Percentiles rank a stretch among this genome's conserved stretches.
These are phyloP conservation scores for Tetragnatha montana DNA, from an alignment of 2,888 invertebrate genomes.

Conservation along the genomic window DNA sequence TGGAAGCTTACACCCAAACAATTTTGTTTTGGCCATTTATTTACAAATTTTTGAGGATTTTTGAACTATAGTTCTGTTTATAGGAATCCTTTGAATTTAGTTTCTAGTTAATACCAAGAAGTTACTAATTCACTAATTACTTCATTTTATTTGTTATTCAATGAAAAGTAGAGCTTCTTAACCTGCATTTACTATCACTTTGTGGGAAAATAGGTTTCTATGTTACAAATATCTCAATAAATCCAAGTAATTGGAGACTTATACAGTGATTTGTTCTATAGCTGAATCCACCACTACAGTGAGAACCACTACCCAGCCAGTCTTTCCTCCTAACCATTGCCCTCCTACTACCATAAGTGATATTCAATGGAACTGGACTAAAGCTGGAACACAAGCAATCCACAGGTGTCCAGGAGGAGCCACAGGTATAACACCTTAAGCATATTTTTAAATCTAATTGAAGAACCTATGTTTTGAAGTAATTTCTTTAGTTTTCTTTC, in stretches of 20 bases:
- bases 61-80: neutral
- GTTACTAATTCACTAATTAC: neutral
- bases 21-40: too few species aligned
- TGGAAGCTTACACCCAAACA: too few species aligned
- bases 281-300: slow-evolving; percentile 45
- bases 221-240: neutral
- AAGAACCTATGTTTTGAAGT: too few species aligned
- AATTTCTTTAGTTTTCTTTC: too few species aligned
- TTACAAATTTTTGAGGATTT: too few species aligned
- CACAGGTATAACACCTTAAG: slow-evolving; percentile 77
- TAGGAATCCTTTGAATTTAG: neutral
- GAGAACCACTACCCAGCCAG: slow-evolving; percentile 33
- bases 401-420: slow-evolving; percentile 94
- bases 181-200: too few species aligned
- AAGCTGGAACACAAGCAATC: slow-evolving; percentile 84
- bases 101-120: too few species aligned
- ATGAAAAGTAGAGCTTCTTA: neutral
- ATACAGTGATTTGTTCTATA: neutral
- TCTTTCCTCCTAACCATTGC: slow-evolving; percentile 77
- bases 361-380: slow-evolving; percentile 91
- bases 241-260: neutral
- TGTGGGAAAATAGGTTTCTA: neutral
- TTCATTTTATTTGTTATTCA: neutral
- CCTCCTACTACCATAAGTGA: slow-evolving; percentile 84
- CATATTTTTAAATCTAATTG: neutral